Conservation (phyloP, 2,113 vertebrate species). For the Ranitomeya variabilis region DNA sequence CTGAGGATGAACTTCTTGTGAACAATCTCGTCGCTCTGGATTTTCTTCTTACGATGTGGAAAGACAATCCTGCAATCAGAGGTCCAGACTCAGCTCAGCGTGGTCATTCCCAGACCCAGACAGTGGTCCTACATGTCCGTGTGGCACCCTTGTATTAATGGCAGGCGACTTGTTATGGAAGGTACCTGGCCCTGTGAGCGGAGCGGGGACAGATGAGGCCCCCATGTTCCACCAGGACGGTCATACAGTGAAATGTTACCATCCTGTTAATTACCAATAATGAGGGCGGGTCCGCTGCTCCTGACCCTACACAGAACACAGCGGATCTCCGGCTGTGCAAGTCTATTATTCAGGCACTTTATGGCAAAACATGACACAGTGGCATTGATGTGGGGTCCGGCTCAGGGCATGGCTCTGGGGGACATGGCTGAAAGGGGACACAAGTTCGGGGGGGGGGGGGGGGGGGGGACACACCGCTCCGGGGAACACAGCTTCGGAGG, state of each 20-base stretch:
- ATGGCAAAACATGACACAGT: not conserved
- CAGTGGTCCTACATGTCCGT: not conserved
- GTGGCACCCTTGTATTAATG: too few relatives aligned
- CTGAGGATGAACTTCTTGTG: constrained; percentile 79
- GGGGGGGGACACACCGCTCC: too few relatives aligned
- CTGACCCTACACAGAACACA: too few relatives aligned
- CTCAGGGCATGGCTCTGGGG: not conserved
- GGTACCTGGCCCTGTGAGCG: too few relatives aligned
- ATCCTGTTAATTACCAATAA: too few relatives aligned
- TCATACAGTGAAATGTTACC: not conserved
- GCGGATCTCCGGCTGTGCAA: not conserved
- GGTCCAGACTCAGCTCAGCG: not conserved
- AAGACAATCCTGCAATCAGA: constrained; percentile 77
- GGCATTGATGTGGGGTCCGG: not conserved
- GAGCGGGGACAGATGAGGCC: too few relatives aligned
- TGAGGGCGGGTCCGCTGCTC: too few relatives aligned
- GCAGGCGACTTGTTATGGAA: too few relatives aligned
- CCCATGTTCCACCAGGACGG: not conserved
- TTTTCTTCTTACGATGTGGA: constrained; percentile 69
- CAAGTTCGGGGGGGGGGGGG: too few relatives aligned
- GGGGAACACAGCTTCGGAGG: too few relatives aligned
- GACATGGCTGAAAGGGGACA: too few relatives aligned
- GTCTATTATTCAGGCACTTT: not conserved
- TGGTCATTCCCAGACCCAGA: not conserved
- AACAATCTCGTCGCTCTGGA: constrained; percentile 66